Base-by-base conservation (phyloP, 2,888 invertebrate species). In the Coecobrya sp. region DNA sequence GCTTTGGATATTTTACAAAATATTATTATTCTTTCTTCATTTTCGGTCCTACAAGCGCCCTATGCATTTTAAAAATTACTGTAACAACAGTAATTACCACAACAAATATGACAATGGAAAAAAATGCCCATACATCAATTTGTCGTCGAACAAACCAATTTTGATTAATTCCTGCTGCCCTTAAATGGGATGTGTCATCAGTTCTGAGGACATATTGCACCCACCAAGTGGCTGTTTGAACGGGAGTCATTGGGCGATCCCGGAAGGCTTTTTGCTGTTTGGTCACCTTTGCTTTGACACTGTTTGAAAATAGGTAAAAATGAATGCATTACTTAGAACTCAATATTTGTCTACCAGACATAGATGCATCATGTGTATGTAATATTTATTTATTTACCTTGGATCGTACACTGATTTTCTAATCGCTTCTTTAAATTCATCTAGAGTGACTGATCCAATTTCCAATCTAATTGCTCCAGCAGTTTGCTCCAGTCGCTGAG, bases 61-160 rank as follows among this genome's bases (percentile, higher is more conserved):
- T n/a, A n/a, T n/a, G n/a, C n/a, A n/a, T n/a, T n/a, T n/a, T n/a
- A n/a, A n/a, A n/a, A n/a, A n/a, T n/a, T n/a, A n/a, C n/a, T n/a
- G n/a, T n/a, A n/a, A n/a, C n/a, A 36, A 36, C 36, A 36, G 36
- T 36, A 36, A 36, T n/a, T n/a, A n/a, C n/a, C n/a, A n/a, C 59
- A 19, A 22, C 19, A 0, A 36, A 49, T 13, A 49, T 7, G 10
- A 3, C 11, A 49, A 49, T 27, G 5, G 86, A 27, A 7, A 86
- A 8, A 55, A 73, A 70, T 11, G 30, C 70, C 86, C 92, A 93
- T 0, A 93, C 89, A 52, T 93, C 93, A 16, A 93, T 36, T 7
- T 45, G 79, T 2, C 93, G 42, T 8, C 92, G 52, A 25, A 92
- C 45, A 86, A 92, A 93, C 93, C 93, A 93, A 76, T 52, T 19